A percentile compares a stretch with the other conserved stretches of the same genome.
Evolutionary conservation across 2,888 invertebrate genomes (phyloP).

Genomic region (Tolmerus cingulatus): DNA sequence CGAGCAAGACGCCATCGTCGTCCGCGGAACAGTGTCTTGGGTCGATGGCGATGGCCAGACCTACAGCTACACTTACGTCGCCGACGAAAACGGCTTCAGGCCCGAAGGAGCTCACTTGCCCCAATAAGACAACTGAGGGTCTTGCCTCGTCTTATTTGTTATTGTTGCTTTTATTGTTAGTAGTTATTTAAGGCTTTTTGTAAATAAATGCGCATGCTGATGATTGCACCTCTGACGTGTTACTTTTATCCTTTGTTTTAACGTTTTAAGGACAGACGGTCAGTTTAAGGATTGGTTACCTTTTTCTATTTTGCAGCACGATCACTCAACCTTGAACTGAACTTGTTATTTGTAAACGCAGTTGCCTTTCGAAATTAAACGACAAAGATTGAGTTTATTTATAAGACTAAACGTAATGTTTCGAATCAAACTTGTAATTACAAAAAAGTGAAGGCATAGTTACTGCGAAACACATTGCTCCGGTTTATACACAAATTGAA

Average conservation of each 20-base stretch:
- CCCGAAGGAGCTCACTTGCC: constrained; percentile 63
- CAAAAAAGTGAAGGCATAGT: not conserved
- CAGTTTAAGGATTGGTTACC: not conserved
- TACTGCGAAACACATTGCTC: not conserved
- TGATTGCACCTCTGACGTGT: not conserved
- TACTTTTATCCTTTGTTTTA: not conserved
- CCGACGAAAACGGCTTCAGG: constrained; percentile 64
- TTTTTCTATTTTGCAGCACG: not conserved
- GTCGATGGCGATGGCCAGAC: constrained; percentile 69
- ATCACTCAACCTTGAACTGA: not conserved
- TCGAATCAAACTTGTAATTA: not conserved
- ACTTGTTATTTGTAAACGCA: not conserved
- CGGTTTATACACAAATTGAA: not conserved
- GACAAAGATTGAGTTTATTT: not conserved
- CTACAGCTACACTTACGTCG: constrained; percentile 65
- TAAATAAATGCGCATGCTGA: not conserved
- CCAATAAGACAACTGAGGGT: constrained; percentile 46
- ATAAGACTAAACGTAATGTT: not conserved
- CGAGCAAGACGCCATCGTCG: constrained; percentile 70
- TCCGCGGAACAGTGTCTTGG: constrained; percentile 71
- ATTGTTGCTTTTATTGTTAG: constrained; percentile 2
- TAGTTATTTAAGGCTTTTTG: not conserved
- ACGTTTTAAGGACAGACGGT: not conserved
- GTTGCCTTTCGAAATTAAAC: not conserved
- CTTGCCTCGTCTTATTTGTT: not conserved